Base-by-base conservation (phyloP, 2,888 invertebrate species). In the Melolontha melolontha region DNA sequence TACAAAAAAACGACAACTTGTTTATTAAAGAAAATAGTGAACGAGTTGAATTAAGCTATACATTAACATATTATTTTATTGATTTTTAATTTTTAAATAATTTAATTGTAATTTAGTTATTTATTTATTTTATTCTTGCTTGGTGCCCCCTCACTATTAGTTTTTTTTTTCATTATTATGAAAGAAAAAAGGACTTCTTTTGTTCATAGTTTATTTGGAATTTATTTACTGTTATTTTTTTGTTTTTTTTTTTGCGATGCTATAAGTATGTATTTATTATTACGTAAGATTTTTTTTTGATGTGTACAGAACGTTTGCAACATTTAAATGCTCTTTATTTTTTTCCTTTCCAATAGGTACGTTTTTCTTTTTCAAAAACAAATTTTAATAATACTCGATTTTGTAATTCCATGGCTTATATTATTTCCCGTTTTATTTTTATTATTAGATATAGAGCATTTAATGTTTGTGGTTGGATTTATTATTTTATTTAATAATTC, bases 401-500 rank as follows among this genome's bases (percentile, higher is more conserved):
- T 27, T 27, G 12, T 27, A 59, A 59, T 16, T 59, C 29, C 29
- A 29, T 44, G 27, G 47, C 47, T 51, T 6, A 5, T 42, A 10
- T n/a, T 11, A 1, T 14, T 42, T 14, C 14, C 6, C n/a, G 14
- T 6, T 14, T 42, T 2, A 42, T 12, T 69, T 66, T 59, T 57
- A 59, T 34, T 59, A 27, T 63, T 55, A 52, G 42, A 63, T 55
- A 74, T 74, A 75, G 77, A 79, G 78, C 77, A 73, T 78, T 77
- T 79, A 77, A 78, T 75, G 72, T 76, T 78, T 75, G 78, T 75
- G 78, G 78, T 79, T 80, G 79, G 77, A 78, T 78, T 77, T 78
- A 78, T 75, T 78, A 76, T 77, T 72, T 72, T 73, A 74, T 71
- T 75, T 73, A 74, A 75, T 70, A 55, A 10, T 34, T 34, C 34